These are phyloP conservation scores for Leptinotarsa lineolata DNA, from an alignment of 1,140 invertebrate species.

Conservation along the genomic window DNA sequence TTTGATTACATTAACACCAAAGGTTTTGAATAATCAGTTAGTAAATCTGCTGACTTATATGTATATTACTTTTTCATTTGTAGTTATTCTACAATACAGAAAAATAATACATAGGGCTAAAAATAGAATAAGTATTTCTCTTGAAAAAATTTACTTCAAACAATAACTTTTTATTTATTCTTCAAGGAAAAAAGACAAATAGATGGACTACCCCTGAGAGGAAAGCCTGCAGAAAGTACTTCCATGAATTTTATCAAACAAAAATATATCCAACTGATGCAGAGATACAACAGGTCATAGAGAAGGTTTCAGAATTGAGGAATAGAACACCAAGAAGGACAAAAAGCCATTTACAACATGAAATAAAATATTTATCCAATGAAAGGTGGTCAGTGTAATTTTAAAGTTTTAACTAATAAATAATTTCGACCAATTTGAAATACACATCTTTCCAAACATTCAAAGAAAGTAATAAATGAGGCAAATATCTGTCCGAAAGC, in stretches of 20 bases:
- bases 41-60: no score
- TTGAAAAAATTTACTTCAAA: no score
- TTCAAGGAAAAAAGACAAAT: not conserved
- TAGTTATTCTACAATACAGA: no score
- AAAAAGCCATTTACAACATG: constrained; percentile 11
- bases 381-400: not conserved
- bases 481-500: no score
- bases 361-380: constrained; percentile 6
- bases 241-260: not conserved
- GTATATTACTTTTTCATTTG: no score
- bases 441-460: no score
- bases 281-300: not conserved
- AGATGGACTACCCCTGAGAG: constrained; percentile 1
- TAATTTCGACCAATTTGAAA: no score
- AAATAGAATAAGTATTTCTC: no score
- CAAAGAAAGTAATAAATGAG: no score
- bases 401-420: not conserved
- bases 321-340: not conserved
- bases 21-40: no score
- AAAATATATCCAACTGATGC: not conserved
- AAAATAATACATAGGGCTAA: no score
- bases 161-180: not conserved
- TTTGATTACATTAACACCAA: no score
- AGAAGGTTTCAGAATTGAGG: not conserved
- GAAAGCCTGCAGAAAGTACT: not conserved